Evolutionary conservation across 2,888 invertebrate species (phyloP), one percentile per base, ranked within the genome.

Genomic region (Koerneria pararmatus): DNA sequence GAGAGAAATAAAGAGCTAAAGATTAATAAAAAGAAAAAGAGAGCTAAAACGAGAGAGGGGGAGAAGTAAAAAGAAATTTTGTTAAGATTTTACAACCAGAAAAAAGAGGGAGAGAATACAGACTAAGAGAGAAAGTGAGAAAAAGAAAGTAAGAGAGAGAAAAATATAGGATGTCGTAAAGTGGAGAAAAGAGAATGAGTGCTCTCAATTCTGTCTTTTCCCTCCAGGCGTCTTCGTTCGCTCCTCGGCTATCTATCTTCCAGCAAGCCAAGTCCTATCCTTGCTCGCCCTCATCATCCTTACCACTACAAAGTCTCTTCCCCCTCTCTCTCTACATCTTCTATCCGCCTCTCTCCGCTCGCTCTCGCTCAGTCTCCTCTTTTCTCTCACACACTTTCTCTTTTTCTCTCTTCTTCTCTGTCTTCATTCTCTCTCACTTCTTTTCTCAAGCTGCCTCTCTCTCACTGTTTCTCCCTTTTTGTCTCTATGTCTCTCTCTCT

Each of bases 1-100:
- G 29, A 48, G 60, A 60, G 46, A 41, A 4, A 58, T 34, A 32
- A 37, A 58, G 58, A 58, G 58, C 32, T 3, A 58, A 5, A 24
- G 35, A 58, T 6, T 6, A 3, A 32, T 4, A 58, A 37, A 58
- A 19, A 32, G 60, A 31, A 48, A 48, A n/a, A 60, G 48, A 60
- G 24, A 48, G 2, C 3, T 3, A 48, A 29, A 41, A 29, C 27
- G 24, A n/a, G 6, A 3, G 24, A 41, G 32, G 60, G n/a, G 46
- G 29, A 41, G 41, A 41, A 8, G 41, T 8, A 41, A 41, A 19
- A 41, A 19, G 41, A 19, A 41, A 11, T 8, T 19, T 8, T 41
- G 8, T 41, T 19, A 19, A 41, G 19, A 11, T 41, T 41, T 41
- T 19, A 41, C 11, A 41, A 41, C 41, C 41, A 41, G 41, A 41